Evolutionary conservation across 2,797 vertebrate species (phyloP).

Genomic region (Acrocephalus scirpaceus): DNA sequence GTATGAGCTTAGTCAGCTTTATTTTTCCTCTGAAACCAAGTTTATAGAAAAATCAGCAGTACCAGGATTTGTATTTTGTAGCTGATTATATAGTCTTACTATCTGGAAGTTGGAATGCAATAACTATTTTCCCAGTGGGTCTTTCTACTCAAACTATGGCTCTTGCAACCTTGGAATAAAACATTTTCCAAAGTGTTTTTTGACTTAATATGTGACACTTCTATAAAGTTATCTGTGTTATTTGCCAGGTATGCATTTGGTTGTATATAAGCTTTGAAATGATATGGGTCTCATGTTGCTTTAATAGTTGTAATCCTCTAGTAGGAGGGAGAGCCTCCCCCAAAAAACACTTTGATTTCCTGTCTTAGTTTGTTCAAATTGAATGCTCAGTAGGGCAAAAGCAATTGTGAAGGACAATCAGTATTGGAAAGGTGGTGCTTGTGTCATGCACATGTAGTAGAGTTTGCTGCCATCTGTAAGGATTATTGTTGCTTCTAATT

Average conservation of each 20-base stretch:
- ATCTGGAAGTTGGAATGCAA: not conserved
- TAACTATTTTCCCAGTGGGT: not conserved
- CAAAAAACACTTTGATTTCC: not conserved
- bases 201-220: not conserved
- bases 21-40: slow-evolving; percentile 51
- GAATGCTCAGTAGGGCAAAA: not conserved
- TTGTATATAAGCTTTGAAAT: not conserved
- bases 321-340: not conserved
- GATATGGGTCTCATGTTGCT: not conserved
- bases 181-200: not conserved
- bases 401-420: not conserved
- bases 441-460: not conserved
- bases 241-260: not conserved
- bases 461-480: not conserved
- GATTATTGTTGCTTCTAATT: not conserved
- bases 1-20: slow-evolving; percentile 28
- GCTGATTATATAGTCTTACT: not conserved
- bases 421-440: not conserved
- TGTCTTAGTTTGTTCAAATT: not conserved
- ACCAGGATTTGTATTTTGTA: not conserved
- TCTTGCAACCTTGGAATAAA: not conserved
- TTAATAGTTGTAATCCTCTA: not conserved
- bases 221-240: not conserved
- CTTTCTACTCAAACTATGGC: not conserved
- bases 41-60: slow-evolving; percentile 60